Evolutionary conservation across 2,888 invertebrate genomes (phyloP), one percentile per base, ranked within the genome.

Genomic region (Sarcophaga caerulescens): DNA sequence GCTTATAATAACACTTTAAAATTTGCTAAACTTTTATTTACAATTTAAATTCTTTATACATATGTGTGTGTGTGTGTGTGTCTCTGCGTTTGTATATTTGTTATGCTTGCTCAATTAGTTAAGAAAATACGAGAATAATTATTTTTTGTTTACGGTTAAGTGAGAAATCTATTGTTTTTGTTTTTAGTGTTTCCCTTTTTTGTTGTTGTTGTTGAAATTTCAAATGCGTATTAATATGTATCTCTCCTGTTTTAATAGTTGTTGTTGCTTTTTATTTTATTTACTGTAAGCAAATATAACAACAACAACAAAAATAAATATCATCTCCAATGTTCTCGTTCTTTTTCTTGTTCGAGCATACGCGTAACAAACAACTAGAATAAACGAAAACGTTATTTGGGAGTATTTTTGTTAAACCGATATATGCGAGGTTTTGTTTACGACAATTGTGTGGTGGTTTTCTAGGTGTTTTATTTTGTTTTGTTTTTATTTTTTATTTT

Each of bases 81-180:
- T 3, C 0, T 0, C 0, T 0, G 12, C 14, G 14, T 14, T 52
- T 52, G 52, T 17, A 17, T 52, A 52, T 14, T 12, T 17, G 17
- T 52, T 52, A 14, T 52, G 52, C 4, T 52, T 52, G 52, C 52
- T 14, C 52, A 84, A 84, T 84, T 84, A 79, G 84, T 75, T 84
- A 84, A 84, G 84, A 84, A 84, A 84, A 84, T 84, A 84, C 75
- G 80, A 84, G 75, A 84, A 84, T 84, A 84, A 84, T 84, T 35
- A 10, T 35, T 35, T 35, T 35, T 35, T 84, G 84, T 84, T 84
- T 80, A 84, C 79, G 75, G 79, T 84, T 79, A 79, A 84, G 65
- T 69, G 52, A 57, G 73, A 84, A 84, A 45, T 69, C 57, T 84
- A 78, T 78, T 83, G 68, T 71, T 77, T 77, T 71, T 77, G 60